Evolutionary conservation across 2,113 vertebrate species (phyloP), one percentile per base, ranked within the genome.

Genomic region (Microtus ochrogaster): DNA sequence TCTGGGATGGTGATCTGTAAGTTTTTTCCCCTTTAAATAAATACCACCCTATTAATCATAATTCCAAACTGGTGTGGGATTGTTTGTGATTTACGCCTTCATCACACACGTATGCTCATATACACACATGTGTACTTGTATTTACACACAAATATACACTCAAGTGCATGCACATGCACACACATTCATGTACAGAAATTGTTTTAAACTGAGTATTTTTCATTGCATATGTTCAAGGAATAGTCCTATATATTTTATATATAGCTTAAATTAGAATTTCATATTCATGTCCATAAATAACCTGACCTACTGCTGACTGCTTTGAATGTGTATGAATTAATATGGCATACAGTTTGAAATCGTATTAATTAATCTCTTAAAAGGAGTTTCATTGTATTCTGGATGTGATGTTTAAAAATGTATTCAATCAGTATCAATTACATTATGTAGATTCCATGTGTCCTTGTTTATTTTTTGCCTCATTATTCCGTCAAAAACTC

Each of bases 401-500:
- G 58, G 28, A 87, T 49, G 52, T n/a, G 52, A 85, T 24, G 5
- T 90, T 93, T 92, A 65, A 91, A 90, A 85, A 30, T 77, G 41
- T 88, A 6, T 81, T 96, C n/a, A 82, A 58, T 88, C 66, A 44
- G 55, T 47, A 41, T 83, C 94, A 70, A 86, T 96, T 70, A 44
- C 66, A 87, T 58, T 92, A 73, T 89, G 26, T 17, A 77, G 17
- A 22, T 94, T 19, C 41, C 16, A 68, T 91, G 36, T 33, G 47
- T 83, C 47, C 41, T 63, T 92, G 33, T 92, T 87, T 91, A 89
- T 91, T 96, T 96, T 96, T 94, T 83, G 36, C 73, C 55, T 49
- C 12, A 11, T 89, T 85, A 81, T 72, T 68, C 49, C 92, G 74
- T 94, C 78, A 86, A 22, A 89, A 77, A 36, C 74, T 76, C 58